Evolutionary conservation across 2,113 vertebrate genomes (phyloP).

Genomic region (Loxodonta africana): DNA sequence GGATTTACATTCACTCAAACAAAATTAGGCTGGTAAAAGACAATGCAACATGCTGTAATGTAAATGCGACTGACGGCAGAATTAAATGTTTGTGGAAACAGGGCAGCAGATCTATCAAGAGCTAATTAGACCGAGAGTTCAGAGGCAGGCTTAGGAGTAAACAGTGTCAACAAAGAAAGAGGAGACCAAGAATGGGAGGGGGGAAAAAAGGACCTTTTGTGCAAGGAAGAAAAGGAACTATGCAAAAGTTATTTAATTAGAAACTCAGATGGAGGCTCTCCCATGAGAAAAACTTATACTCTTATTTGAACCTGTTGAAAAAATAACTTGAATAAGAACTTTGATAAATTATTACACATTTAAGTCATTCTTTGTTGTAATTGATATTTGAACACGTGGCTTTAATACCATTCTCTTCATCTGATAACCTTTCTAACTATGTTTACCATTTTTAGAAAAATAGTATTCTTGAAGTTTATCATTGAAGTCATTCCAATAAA

Average conservation of each 20-base stretch:
- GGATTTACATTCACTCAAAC: constrained; percentile 92
- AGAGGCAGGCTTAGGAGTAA: constrained; percentile 88
- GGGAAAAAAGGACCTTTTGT: constrained; percentile 86
- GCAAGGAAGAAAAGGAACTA: constrained; percentile 81
- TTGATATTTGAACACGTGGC: constrained; percentile 66
- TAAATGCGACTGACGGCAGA: constrained; percentile 91
- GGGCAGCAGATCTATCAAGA: constrained; percentile 91
- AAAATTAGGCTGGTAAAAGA: constrained; percentile 92
- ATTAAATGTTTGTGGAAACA: constrained; percentile 93
- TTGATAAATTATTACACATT: constrained; percentile 74
- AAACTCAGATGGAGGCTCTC: constrained; percentile 82
- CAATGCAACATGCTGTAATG: constrained; percentile 89
- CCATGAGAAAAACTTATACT: constrained; percentile 81
- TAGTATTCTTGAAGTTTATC: background rate
- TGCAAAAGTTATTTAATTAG: constrained; percentile 88
- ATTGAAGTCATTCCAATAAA: constrained; percentile 28
- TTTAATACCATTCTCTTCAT: constrained; percentile 66
- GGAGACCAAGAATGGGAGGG: constrained; percentile 77
- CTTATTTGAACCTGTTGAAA: constrained; percentile 84
- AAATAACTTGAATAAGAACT: constrained; percentile 81
- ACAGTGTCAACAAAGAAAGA: constrained; percentile 88
- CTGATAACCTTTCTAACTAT: constrained; percentile 36
- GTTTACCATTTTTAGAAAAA: background rate
- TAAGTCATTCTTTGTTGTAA: constrained; percentile 79
- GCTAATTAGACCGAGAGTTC: constrained; percentile 92